A percentile compares a stretch with the other conserved stretches of the same genome.
Evolutionary conservation across 1,140 invertebrate genomes (phyloP).

Genomic region (Steinernema feltiae): DNA sequence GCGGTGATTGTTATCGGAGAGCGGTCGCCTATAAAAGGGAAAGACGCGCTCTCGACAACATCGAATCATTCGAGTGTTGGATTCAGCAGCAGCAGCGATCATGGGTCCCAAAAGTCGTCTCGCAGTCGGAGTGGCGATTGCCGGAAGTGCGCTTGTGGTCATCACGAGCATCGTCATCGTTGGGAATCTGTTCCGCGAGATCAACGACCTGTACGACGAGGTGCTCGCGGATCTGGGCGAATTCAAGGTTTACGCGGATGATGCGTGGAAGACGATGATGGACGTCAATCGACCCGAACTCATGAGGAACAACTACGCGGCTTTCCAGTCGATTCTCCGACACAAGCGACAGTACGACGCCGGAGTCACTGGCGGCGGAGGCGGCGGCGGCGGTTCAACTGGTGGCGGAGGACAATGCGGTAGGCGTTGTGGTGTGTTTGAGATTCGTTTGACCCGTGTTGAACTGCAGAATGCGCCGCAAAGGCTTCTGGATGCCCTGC

Average conservation of each 20-base stretch:
- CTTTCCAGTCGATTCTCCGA: background rate
- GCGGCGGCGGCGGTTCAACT: background rate
- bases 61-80: background rate
- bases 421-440: conserved; percentile 17
- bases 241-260: background rate
- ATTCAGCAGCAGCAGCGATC: background rate
- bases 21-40: background rate
- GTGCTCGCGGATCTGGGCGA: background rate
- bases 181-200: background rate
- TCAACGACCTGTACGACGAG: background rate
- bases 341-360: background rate
- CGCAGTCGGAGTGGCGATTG: background rate
- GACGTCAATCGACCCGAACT: background rate
- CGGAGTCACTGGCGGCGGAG: background rate
- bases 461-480: conserved; percentile 5
- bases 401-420: background rate
- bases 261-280: background rate
- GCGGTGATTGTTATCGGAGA: background rate
- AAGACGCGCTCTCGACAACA: background rate
- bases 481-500: conserved; percentile 20
- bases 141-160: background rate
- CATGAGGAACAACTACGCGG: background rate
- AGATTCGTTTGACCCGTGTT: background rate
- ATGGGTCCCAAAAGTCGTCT: background rate
- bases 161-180: background rate